These are phyloP conservation scores for Sebastes vulpes DNA, from an alignment of 2,797 vertebrate genomes.

Conservation along the genomic window DNA sequence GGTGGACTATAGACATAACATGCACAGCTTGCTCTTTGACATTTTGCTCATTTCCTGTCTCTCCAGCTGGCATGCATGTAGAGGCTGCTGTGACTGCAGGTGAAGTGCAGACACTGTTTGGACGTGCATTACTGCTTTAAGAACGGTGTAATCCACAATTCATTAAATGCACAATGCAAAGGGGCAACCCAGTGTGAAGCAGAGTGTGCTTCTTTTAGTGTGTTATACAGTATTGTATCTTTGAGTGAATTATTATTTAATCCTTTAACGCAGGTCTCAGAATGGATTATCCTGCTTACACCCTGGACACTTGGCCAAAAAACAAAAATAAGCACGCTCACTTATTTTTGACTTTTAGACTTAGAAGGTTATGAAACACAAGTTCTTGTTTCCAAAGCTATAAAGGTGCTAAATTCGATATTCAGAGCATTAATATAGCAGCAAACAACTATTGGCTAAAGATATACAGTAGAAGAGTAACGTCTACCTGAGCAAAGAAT, in stretches of 20 bases:
- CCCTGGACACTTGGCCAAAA: conserved; percentile 5
- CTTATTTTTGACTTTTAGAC: not conserved
- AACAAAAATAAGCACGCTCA: not conserved
- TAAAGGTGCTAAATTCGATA: too few relatives aligned
- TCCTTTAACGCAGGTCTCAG: conserved; percentile 14
- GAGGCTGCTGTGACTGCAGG: not conserved
- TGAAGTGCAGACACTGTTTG: not conserved
- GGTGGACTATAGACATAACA: conserved; percentile 11
- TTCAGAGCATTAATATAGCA: too few relatives aligned
- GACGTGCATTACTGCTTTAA: not conserved
- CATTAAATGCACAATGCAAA: conserved; percentile 2
- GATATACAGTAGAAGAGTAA: not conserved
- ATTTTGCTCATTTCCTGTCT: conserved; percentile 20
- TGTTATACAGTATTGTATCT: not conserved
- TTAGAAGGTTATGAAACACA: not conserved
- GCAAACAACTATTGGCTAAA: not conserved
- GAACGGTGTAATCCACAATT: conserved; percentile 15
- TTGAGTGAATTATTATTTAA: conserved; percentile 26
- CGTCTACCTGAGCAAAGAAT: too few relatives aligned
- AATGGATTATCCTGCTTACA: conserved; percentile 30
- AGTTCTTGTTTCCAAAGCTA: not conserved
- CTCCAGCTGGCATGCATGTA: not conserved
- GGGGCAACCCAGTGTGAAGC: not conserved
- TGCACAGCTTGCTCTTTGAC: conserved; percentile 27
- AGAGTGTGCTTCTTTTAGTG: not conserved